Evolutionary conservation across 2,888 invertebrate genomes (phyloP).

Genomic region (Notocelia uddmanniana): DNA sequence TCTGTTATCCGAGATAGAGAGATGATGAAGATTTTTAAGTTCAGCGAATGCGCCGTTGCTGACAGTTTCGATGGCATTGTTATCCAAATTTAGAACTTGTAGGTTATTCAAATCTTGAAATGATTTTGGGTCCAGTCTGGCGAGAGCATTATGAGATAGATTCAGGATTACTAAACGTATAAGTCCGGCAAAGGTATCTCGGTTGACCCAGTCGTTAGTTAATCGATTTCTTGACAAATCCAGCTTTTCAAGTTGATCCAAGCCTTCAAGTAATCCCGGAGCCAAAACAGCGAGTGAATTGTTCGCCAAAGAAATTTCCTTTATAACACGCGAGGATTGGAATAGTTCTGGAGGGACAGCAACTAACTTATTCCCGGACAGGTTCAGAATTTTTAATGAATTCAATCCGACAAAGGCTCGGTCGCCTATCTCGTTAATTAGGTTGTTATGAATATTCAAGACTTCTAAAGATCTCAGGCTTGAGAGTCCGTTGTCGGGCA

Average conservation of each 20-base stretch:
- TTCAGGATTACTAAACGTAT: slow-evolving; percentile 90
- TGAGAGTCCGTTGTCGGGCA: slow-evolving; percentile 90
- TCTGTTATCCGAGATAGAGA: slow-evolving; percentile 90
- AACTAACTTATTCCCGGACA: slow-evolving; percentile 92
- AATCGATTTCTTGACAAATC: slow-evolving; percentile 91
- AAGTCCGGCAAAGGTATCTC: slow-evolving; percentile 91
- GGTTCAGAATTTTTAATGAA: slow-evolving; percentile 89
- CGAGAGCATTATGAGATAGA: slow-evolving; percentile 89
- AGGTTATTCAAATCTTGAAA: slow-evolving; percentile 91
- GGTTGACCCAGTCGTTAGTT: slow-evolving; percentile 90
- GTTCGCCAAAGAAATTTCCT: slow-evolving; percentile 91
- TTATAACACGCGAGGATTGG: slow-evolving; percentile 89
- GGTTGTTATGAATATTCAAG: slow-evolving; percentile 91
- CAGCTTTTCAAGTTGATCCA: slow-evolving; percentile 90
- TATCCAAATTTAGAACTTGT: slow-evolving; percentile 90
- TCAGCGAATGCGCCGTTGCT: slow-evolving; percentile 91
- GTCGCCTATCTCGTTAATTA: slow-evolving; percentile 90
- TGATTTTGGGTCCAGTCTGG: slow-evolving; percentile 89
- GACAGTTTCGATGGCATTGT: slow-evolving; percentile 89
- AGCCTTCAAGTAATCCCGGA: slow-evolving; percentile 90
- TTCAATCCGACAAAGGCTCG: slow-evolving; percentile 90
- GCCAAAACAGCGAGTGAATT: slow-evolving; percentile 92
- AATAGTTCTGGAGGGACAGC: slow-evolving; percentile 93
- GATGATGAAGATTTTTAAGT: slow-evolving; percentile 90
- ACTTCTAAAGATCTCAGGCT: slow-evolving; percentile 89